These are phyloP conservation scores for Actenoides lindsayi DNA, from an alignment of 2,113 vertebrate genomes.

Conservation along the genomic window DNA sequence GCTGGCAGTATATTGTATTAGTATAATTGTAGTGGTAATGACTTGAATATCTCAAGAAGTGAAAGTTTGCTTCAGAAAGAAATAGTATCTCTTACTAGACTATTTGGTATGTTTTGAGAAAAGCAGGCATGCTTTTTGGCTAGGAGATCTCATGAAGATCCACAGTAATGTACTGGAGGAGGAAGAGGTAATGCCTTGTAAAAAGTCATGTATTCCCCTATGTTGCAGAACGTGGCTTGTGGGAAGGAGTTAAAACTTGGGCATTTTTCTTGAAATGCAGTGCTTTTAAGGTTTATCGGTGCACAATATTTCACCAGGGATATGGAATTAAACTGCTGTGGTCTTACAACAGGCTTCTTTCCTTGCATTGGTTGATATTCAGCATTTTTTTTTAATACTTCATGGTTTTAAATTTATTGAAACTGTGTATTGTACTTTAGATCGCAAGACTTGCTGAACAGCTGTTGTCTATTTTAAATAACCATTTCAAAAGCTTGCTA, in stretches of 20 bases:
- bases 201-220: neutral
- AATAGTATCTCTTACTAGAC: neutral
- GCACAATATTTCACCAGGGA: rapidly evolving
- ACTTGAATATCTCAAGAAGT: neutral
- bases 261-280: neutral
- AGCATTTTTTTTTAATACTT: neutral
- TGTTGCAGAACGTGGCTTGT: neutral
- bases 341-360: neutral
- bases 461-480: neutral
- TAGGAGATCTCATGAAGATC: neutral
- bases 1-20: neutral
- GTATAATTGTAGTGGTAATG: neutral
- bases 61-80: neutral
- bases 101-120: neutral
- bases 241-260: neutral
- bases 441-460: neutral
- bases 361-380: neutral
- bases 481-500: neutral
- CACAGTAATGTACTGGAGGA: neutral
- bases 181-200: neutral
- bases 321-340: neutral
- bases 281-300: neutral
- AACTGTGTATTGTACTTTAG: neutral
- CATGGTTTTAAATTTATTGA: neutral
- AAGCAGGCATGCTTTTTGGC: neutral